Evolutionary conservation across 2,113 vertebrate species (phyloP).

Genomic region (Sorex araneus): DNA sequence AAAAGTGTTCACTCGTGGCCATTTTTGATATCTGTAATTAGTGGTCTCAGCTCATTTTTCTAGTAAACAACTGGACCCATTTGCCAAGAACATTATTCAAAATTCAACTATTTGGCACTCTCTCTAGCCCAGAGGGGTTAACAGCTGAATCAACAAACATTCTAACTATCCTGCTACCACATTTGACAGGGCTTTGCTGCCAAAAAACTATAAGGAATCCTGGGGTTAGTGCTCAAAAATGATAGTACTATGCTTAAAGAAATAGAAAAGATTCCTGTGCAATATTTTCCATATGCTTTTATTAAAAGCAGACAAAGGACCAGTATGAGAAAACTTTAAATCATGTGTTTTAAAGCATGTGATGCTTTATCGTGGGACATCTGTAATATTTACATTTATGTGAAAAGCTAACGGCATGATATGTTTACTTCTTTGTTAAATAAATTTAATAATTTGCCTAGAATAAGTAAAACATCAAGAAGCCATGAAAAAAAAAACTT

Average conservation of each 20-base stretch:
- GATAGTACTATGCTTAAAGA: constrained; percentile 28
- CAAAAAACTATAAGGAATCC: constrained; percentile 15
- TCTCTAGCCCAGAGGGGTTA: constrained; percentile 17
- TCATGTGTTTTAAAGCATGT: constrained; percentile 20
- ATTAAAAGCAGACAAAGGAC: constrained; percentile 44
- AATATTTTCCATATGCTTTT: constrained; percentile 34
- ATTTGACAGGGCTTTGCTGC: neutral
- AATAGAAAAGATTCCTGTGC: constrained; percentile 21
- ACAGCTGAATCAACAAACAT: constrained; percentile 77
- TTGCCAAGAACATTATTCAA: constrained; percentile 61
- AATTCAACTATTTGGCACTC: constrained; percentile 67
- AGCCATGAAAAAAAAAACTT: neutral
- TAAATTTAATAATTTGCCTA: constrained; percentile 44
- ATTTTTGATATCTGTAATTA: constrained; percentile 35
- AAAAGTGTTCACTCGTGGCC: neutral
- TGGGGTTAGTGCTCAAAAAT: neutral
- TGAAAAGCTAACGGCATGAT: constrained; percentile 14
- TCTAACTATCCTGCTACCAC: constrained; percentile 50
- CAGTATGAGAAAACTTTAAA: constrained; percentile 21
- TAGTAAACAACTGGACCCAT: constrained; percentile 53
- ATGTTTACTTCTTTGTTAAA: constrained; percentile 34
- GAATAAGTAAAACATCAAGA: constrained; percentile 37
- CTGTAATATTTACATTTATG: constrained; percentile 38
- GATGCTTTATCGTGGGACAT: constrained; percentile 17
- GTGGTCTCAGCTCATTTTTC: constrained; percentile 27